Evolutionary conservation across 2,888 invertebrate genomes (phyloP), one percentile per base, ranked within the genome.

Genomic region (Drosophila kanekoi): DNA sequence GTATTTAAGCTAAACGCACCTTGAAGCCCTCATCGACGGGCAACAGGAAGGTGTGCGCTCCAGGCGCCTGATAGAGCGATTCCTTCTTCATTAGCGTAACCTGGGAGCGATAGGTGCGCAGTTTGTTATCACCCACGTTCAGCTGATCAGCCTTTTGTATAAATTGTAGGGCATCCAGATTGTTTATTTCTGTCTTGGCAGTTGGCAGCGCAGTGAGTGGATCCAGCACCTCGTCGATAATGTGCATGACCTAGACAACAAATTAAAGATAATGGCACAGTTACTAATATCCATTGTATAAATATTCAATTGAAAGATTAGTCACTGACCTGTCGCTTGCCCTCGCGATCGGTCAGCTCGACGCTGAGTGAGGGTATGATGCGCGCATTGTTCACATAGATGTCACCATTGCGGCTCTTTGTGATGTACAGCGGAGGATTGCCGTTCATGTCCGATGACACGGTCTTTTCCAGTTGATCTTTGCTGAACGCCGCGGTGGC

Each of bases 11-110:
- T 14, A 6, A 44, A 72, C 87, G 93, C 93, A 97, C 97, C 94
- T 96, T 96, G 88, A 97, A 97, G 64, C 97, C 97, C 91, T 97
- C 96, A 92, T 98, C 97, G 44, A 98, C 95, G 8, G 98, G 98
- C 83, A 98, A 96, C 90, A 98, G 97, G 93, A 97, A 98, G 14
- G 98, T 98, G 91, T 96, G 96, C 66, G 95, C 94, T 51, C 97
- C 97, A 77, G 96, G 95, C 35, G 95, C 94, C 85, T 94, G 95
- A 92, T 96, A 97, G 45, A 97, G 94, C 63, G 95, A 94, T 89
- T 95, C 94, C 92, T 96, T 96, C 79, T 95, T 94, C 81, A 95
- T 94, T 78, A 95, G 93, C 84, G 94, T 93, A 68, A 97, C 95
- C 91, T 96, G 95, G 86, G 96, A 95, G 56, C 96, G 94, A 92